Evolutionary conservation across 2,797 vertebrate genomes (phyloP).

Genomic region (Syncerus caffer): DNA sequence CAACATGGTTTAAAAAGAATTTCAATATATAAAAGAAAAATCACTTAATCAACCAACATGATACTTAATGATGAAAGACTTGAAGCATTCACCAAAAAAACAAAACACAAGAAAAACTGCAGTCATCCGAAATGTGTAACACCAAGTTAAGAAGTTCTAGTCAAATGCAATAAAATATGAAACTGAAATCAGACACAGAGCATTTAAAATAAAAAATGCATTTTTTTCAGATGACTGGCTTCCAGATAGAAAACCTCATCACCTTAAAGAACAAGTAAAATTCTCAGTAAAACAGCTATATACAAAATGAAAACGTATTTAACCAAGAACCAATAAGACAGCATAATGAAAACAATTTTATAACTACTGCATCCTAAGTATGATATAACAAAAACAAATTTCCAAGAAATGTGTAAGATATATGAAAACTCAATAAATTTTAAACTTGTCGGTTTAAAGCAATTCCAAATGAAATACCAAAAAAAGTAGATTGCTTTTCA

Average conservation of each 20-base stretch:
- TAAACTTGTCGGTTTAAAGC: not conserved
- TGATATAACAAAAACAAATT: not conserved
- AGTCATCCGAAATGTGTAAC: not conserved
- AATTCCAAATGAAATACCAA: conserved; percentile 36
- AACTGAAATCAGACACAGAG: not conserved
- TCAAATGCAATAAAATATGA: conserved; percentile 22
- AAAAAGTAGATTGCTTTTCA: not conserved
- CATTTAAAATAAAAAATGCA: not conserved
- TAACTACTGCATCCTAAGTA: not conserved
- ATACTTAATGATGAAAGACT: conserved; percentile 1
- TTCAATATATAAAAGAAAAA: not conserved
- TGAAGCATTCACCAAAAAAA: not conserved
- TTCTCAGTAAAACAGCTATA: not conserved
- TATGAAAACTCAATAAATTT: not conserved
- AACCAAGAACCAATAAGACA: conserved; percentile 10
- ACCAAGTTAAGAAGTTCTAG: not conserved
- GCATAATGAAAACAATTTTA: not conserved
- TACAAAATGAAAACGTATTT: not conserved
- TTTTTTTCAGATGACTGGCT: not conserved
- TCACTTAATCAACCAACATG: not conserved
- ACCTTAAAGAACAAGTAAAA: not conserved
- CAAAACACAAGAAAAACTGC: not conserved
- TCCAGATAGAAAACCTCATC: not conserved
- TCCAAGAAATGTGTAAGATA: not conserved
- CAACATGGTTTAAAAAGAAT: not conserved